phyloP scores from a whole-genome alignment of 2,797 vertebrate species.

The Sandelia bainsii region DNA sequence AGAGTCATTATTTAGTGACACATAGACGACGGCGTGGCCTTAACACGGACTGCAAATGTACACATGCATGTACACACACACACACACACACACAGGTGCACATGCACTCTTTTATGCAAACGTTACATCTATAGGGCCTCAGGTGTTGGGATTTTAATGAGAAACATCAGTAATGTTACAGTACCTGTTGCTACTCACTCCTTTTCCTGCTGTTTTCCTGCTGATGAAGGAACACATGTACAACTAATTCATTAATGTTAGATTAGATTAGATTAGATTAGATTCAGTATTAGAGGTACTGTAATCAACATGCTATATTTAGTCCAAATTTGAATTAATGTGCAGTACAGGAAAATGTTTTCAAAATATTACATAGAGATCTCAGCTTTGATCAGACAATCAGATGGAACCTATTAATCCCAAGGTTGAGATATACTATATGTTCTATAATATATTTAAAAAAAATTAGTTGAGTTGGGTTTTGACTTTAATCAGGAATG shows the following conservation, averaged over 20 bases:
- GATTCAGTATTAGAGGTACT: not conserved
- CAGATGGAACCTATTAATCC: not conserved
- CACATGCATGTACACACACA: slow-evolving; percentile 18
- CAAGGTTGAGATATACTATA: not conserved
- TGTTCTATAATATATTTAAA: not conserved
- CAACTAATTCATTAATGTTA: slow-evolving; percentile 8
- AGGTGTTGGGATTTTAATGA: slow-evolving; percentile 60
- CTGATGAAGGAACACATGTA: slow-evolving; percentile 1
- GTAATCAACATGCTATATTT: not conserved
- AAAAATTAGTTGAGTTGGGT: too few relatives aligned
- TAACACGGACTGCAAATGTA: slow-evolving; percentile 52
- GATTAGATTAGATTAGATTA: slow-evolving; percentile 6
- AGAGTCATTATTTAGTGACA: slow-evolving; percentile 82
- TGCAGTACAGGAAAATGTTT: not conserved
- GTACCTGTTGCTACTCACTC: slow-evolving; percentile 37
- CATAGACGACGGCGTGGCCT: slow-evolving; percentile 65
- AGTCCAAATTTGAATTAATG: not conserved
- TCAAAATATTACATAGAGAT: not conserved
- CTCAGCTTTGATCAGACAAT: not conserved
- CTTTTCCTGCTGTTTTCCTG: not conserved
- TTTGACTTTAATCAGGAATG: too few relatives aligned
- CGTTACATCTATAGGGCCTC: slow-evolving; percentile 47
- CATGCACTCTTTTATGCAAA: slow-evolving; percentile 23
- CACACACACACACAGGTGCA: slow-evolving; percentile 4
- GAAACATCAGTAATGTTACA: slow-evolving; percentile 54